phyloP scores from a whole-genome alignment of 2,888 invertebrate genomes.

The Drosophila testacea region DNA sequence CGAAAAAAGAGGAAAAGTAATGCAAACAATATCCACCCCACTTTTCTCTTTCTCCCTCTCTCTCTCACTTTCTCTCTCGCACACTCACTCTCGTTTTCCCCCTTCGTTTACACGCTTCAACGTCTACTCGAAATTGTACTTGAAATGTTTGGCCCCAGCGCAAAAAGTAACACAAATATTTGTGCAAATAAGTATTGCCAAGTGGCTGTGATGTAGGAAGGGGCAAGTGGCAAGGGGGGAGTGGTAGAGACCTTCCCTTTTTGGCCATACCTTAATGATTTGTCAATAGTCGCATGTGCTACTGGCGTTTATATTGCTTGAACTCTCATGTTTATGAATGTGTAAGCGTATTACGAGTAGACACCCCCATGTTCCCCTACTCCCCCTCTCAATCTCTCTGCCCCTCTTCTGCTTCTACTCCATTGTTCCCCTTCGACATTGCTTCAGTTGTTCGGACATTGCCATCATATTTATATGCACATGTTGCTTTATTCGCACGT shows the following conservation, averaged over 20 bases:
- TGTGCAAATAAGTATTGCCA: slow-evolving; percentile 45
- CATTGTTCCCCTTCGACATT: background rate
- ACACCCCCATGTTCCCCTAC: background rate
- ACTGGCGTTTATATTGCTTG: slow-evolving; percentile 51
- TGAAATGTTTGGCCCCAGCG: slow-evolving; percentile 21
- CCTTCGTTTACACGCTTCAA: slow-evolving; percentile 32
- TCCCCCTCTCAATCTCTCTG: background rate
- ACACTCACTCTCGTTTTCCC: slow-evolving; percentile 1
- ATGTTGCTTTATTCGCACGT: slow-evolving; percentile 45
- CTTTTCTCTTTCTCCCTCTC: slow-evolving; percentile 1
- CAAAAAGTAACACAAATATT: slow-evolving; percentile 62
- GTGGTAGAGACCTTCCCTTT: background rate
- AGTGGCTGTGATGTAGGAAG: background rate
- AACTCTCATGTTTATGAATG: slow-evolving; percentile 57
- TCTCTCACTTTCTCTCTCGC: background rate
- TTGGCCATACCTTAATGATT: slow-evolving; percentile 59
- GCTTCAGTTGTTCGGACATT: slow-evolving; percentile 41
- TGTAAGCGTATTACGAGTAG: slow-evolving; percentile 52
- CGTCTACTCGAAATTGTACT: slow-evolving; percentile 42
- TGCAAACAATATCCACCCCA: slow-evolving; percentile 53
- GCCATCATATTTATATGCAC: slow-evolving; percentile 37
- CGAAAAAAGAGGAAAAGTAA: slow-evolving; percentile 38
- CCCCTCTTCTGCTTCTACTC: background rate
- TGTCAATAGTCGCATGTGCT: slow-evolving; percentile 64
- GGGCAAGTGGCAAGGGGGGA: background rate